Evolutionary conservation across 1,140 invertebrate species (phyloP).

Genomic region (Thalassaphorura encarpata): DNA sequence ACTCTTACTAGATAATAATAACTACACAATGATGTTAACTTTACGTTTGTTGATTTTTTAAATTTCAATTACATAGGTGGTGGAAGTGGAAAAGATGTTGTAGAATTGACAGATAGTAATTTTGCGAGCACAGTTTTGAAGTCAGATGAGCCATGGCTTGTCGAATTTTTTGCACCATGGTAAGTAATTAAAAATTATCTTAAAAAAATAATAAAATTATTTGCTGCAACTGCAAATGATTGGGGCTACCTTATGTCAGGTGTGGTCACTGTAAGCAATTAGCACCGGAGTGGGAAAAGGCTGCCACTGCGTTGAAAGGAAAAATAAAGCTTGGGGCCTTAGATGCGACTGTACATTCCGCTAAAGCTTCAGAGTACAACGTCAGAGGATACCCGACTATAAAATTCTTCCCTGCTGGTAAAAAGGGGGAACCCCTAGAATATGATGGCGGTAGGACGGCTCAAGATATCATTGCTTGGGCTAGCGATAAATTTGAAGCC

Average conservation of each 20-base stretch:
- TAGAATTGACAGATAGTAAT: constrained; percentile 88
- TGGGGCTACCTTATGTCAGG: no score
- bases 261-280: constrained; percentile 60
- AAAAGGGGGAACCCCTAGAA: constrained; percentile 59
- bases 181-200: no score
- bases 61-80: no score
- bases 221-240: no score
- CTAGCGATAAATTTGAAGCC: constrained; percentile 36
- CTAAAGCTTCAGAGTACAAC: constrained; percentile 63
- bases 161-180: constrained; percentile 97
- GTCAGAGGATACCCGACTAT: constrained; percentile 54
- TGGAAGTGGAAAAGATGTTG: constrained; percentile 55
- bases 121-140: constrained; percentile 83
- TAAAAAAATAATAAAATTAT: no score
- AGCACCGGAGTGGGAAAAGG: constrained; percentile 87
- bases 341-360: constrained; percentile 85
- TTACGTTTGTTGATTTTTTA: no score
- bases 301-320: constrained; percentile 88
- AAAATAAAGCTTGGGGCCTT: constrained; percentile 87
- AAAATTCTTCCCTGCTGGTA: constrained; percentile 80
- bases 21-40: no score
- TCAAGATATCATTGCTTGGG: constrained; percentile 84
- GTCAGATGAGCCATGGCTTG: constrained; percentile 87
- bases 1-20: no score
- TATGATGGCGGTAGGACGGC: constrained; percentile 79